A percentile compares a stretch with the other conserved stretches of the same genome.
phyloP scores from a whole-genome alignment of 2,113 vertebrate genomes.

The Strix uralensis region DNA sequence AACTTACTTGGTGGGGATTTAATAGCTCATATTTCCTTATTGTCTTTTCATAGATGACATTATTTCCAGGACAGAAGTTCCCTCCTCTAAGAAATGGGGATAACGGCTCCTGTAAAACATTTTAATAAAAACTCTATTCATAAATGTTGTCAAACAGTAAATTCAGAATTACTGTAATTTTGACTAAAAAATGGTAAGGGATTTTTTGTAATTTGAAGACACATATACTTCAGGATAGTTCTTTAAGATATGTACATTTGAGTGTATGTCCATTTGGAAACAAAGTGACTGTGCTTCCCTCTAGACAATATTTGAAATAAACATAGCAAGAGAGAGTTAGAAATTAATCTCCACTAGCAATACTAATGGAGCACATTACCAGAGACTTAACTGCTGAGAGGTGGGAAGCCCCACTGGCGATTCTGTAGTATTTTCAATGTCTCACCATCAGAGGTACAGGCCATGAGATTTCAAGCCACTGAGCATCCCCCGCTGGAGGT shows the following conservation, averaged over 20 bases:
- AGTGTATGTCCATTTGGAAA: background rate
- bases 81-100: slow-evolving; percentile 73
- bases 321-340: background rate
- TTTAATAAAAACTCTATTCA: background rate
- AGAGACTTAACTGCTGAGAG: background rate
- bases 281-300: background rate
- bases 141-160: background rate
- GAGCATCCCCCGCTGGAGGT: accelerated
- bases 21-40: slow-evolving; percentile 76
- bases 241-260: background rate
- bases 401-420: background rate
- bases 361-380: background rate
- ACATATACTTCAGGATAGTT: background rate
- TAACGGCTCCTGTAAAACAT: slow-evolving; percentile 66
- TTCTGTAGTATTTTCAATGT: background rate
- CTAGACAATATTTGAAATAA: background rate
- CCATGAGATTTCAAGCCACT: background rate
- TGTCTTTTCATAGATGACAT: slow-evolving; percentile 82
- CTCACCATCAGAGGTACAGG: background rate
- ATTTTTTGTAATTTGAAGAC: background rate
- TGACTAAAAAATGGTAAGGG: accelerated
- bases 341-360: background rate
- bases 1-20: slow-evolving; percentile 72
- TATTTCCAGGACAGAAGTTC: slow-evolving; percentile 71
- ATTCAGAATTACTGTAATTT: background rate